These are phyloP conservation scores for Gymnorhina tibicen DNA, from an alignment of 2,113 vertebrate genomes.

Conservation along the genomic window DNA sequence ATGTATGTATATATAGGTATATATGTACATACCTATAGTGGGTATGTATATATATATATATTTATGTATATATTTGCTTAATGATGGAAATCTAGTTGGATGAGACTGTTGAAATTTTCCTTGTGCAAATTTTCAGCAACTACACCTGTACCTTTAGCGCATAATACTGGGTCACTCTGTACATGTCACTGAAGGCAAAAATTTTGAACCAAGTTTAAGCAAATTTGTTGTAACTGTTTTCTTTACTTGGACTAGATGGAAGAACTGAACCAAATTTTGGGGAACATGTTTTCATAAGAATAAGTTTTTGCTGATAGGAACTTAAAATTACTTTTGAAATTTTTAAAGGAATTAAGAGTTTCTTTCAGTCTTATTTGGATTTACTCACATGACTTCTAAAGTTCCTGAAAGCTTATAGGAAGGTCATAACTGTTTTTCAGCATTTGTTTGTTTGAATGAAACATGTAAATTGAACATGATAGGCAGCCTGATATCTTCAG, in stretches of 20 bases:
- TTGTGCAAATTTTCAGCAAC: not conserved
- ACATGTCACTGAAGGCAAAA: not conserved
- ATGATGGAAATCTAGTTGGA: not conserved
- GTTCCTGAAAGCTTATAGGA: not conserved
- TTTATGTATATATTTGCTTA: not conserved
- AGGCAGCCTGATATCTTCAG: not conserved
- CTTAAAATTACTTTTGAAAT: not conserved
- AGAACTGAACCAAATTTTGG: not conserved
- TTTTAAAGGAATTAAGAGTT: not conserved
- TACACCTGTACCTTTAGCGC: not conserved
- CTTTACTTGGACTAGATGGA: not conserved
- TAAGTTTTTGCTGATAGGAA: not conserved
- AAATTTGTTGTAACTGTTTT: not conserved
- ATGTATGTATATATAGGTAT: not conserved
- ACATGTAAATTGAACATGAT: not conserved
- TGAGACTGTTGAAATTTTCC: not conserved
- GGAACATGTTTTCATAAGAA: not conserved
- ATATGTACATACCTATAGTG: too few relatives aligned
- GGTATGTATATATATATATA: rapidly evolving
- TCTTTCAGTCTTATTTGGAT: not conserved
- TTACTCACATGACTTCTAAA: not conserved
- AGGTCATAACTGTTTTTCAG: not conserved
- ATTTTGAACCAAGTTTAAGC: not conserved
- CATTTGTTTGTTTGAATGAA: not conserved
- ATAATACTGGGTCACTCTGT: not conserved